Evolutionary conservation across 1,140 invertebrate species (phyloP).

Genomic region (Argopecten irradians): DNA sequence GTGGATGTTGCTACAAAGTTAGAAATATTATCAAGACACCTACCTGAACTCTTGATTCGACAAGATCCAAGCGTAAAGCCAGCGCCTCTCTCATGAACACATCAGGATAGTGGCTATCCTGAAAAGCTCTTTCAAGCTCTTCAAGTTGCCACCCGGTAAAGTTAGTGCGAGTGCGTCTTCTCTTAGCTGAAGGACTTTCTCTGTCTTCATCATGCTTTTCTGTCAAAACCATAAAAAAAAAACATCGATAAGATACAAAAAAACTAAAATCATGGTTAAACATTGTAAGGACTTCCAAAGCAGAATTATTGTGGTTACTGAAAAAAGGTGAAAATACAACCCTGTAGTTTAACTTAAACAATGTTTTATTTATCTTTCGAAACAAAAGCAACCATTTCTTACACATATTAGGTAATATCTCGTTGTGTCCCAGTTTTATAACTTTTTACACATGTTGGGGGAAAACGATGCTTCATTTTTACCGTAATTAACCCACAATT

Average conservation of each 20-base stretch:
- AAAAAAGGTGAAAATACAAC: background rate
- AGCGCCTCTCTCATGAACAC: constrained; percentile 97
- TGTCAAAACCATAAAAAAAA: constrained; percentile 29
- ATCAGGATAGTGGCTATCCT: constrained; percentile 98
- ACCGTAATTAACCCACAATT: too few relatives aligned
- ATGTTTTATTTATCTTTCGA: background rate
- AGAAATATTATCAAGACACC: constrained; percentile 9
- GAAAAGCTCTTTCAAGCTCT: constrained; percentile 97
- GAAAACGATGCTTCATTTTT: too few relatives aligned
- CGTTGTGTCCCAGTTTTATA: too few relatives aligned
- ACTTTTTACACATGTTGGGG: too few relatives aligned
- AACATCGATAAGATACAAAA: background rate
- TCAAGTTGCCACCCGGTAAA: constrained; percentile 99
- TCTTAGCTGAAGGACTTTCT: constrained; percentile 75
- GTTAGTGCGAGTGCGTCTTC: constrained; percentile 95
- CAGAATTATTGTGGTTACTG: background rate
- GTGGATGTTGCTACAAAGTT: too few relatives aligned
- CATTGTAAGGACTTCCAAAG: background rate
- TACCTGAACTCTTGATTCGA: constrained; percentile 96
- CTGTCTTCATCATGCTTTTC: constrained; percentile 58
- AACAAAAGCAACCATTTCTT: too few relatives aligned
- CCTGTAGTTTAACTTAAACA: background rate
- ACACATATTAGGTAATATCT: too few relatives aligned
- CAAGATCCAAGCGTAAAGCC: constrained; percentile 95
- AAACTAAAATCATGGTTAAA: background rate